Evolutionary conservation across 2,113 vertebrate species (phyloP).

Genomic region (Polypterus senegalus): DNA sequence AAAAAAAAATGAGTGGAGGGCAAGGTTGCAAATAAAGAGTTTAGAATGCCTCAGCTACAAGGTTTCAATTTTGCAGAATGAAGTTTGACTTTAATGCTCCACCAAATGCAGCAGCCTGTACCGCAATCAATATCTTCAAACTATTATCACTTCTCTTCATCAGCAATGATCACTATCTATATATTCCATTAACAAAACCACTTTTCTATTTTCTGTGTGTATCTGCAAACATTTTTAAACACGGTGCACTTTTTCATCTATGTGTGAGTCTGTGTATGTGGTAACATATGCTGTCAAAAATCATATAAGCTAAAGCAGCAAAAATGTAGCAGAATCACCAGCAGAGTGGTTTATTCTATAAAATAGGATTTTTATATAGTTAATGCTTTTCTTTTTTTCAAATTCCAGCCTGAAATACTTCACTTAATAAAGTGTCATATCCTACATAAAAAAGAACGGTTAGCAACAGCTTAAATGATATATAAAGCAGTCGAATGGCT

Average conservation of each 20-base stretch:
- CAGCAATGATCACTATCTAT: slow-evolving; percentile 27
- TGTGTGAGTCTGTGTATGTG: too few species aligned
- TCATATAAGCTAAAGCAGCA: too few species aligned
- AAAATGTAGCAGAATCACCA: too few species aligned
- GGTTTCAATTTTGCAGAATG: slow-evolving; percentile 15
- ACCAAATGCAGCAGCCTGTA: slow-evolving; percentile 9
- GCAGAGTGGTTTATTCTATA: too few species aligned
- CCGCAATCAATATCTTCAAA: slow-evolving; percentile 25
- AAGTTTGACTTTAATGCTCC: slow-evolving; percentile 2
- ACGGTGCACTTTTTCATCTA: not conserved
- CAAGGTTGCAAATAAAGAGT: slow-evolving; percentile 10
- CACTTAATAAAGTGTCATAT: too few species aligned
- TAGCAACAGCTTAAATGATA: too few species aligned
- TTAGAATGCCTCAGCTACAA: slow-evolving; percentile 4
- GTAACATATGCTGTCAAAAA: too few species aligned
- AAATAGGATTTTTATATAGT: too few species aligned
- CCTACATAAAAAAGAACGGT: too few species aligned
- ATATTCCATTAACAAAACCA: slow-evolving; percentile 29
- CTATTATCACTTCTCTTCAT: slow-evolving; percentile 21
- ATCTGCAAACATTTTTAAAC: slow-evolving; percentile 1
- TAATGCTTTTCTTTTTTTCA: too few species aligned
- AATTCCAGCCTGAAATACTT: too few species aligned
- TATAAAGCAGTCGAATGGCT: too few species aligned
- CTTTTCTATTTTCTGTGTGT: slow-evolving; percentile 7
- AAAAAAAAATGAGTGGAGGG: not conserved